A percentile compares a stretch with the other conserved stretches of the same genome.
phyloP scores from a whole-genome alignment of 2,113 vertebrate genomes.

The Microcebus lehilahytsara region DNA sequence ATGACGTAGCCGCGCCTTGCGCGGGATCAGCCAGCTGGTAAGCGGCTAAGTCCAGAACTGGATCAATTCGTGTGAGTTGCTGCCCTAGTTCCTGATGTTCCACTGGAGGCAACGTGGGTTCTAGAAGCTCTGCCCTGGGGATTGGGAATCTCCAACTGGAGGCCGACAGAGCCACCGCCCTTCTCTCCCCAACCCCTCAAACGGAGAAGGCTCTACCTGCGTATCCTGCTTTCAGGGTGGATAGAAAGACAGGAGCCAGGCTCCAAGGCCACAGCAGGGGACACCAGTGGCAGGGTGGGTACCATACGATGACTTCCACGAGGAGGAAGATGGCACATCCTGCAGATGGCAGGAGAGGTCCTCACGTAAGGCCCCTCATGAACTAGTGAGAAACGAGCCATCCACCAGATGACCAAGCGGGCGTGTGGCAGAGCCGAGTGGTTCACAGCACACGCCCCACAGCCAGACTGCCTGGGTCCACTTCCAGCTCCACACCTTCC shows the following conservation, averaged over 20 bases:
- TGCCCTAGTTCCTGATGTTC: no score
- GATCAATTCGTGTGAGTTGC: accelerated
- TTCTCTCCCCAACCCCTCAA: neutral
- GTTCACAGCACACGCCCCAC: neutral
- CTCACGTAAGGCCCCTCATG: neutral
- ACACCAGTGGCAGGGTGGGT: neutral
- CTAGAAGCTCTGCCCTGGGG: neutral
- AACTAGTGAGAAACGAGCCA: neutral
- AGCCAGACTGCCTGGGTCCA: neutral
- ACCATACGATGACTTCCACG: accelerated
- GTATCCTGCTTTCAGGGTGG: neutral
- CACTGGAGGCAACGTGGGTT: neutral
- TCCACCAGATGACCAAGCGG: neutral
- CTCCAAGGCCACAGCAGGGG: neutral
- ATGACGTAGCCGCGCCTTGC: neutral
- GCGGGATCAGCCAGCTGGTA: neutral
- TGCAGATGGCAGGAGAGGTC: neutral
- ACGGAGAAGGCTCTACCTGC: neutral
- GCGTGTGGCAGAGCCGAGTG: accelerated
- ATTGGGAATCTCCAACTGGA: neutral
- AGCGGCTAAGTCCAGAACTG: neutral
- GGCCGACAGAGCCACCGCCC: neutral
- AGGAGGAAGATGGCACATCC: neutral
- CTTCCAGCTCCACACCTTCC: neutral
- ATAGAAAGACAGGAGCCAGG: neutral